Percentiles rank a stretch among this genome's conserved stretches.
Evolutionary conservation across 2,797 vertebrate genomes (phyloP).

Genomic region (Hapalemur alaotrensis): DNA sequence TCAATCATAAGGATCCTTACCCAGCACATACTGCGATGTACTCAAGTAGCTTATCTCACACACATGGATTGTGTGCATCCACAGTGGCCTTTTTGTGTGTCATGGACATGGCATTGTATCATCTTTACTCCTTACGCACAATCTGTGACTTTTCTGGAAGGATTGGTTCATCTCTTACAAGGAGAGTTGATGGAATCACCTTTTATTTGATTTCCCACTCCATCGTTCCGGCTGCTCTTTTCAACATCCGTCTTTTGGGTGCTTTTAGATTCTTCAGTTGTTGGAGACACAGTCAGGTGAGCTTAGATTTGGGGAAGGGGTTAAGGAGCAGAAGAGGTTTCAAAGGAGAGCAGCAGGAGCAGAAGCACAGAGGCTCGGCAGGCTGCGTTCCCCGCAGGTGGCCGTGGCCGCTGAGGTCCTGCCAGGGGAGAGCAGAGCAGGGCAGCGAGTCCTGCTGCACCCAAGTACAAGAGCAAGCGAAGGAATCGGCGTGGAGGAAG

Average conservation of each 20-base stretch:
- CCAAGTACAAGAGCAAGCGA: background rate
- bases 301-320: background rate
- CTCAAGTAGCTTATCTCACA: background rate
- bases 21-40: background rate
- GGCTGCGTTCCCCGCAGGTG: rapidly evolving
- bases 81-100: background rate
- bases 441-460: no score
- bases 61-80: background rate
- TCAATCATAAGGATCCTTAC: background rate
- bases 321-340: background rate
- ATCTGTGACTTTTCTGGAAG: constrained; percentile 4
- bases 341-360: background rate
- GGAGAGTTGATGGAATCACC: background rate
- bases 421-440: rapidly evolving
- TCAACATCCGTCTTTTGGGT: constrained; percentile 30
- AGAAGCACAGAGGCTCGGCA: background rate
- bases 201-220: background rate
- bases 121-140: constrained; percentile 8
- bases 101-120: background rate
- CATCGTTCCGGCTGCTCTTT: background rate
- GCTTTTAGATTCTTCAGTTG: constrained; percentile 14
- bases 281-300: background rate
- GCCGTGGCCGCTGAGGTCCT: background rate
- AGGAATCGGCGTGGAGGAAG: background rate
- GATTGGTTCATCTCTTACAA: background rate